Evolutionary conservation across 2,888 invertebrate species (phyloP), one percentile per base, ranked within the genome.

Genomic region (Carabus problematicus): DNA sequence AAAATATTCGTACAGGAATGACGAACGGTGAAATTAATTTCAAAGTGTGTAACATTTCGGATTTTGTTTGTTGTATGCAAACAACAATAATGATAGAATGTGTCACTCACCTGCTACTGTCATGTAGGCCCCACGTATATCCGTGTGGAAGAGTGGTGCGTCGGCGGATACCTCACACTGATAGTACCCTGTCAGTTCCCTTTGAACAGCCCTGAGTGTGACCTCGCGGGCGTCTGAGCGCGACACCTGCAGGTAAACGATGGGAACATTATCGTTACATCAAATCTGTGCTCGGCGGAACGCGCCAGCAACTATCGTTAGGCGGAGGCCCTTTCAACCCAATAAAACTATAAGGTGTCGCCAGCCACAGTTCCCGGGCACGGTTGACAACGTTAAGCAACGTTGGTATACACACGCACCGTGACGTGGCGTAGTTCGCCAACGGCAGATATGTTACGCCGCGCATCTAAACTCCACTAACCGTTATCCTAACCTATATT

Each of bases 141-240:
- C 81, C 8, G 83, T 82, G 74, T 82, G 82, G 73, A 83, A 83
- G 54, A 77, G 73, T 0, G 82, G 82, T 8, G 79, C 82, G 71
- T 84, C 84, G 3, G 82, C 81, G 8, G 82, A 82, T 39, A 84
- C 83, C 74, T 82, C 82, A 72, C 84, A 84, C 74, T 81, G 82
- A 75, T 82, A 84, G 72, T 77, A 76, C 19, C 82, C 84, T 1
- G 81, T 79, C 71, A 80, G 75, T 72, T 82, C 80, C 63, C 77
- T 75, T 45, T 78, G 76, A 8, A 83, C 79, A 41, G 79, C 79
- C 16, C 76, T 75, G 19, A 84, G 75, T 9, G 81, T 81, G 68
- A 84, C 83, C 71, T 79, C 76, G 7, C 79, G 80, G 14, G 81
- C 79, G 47, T 81, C 81, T 4, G 83, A 83, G 70, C 77, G 76